phyloP scores from a whole-genome alignment of 2,888 invertebrate genomes.

The Teleogryllus oceanicus region DNA sequence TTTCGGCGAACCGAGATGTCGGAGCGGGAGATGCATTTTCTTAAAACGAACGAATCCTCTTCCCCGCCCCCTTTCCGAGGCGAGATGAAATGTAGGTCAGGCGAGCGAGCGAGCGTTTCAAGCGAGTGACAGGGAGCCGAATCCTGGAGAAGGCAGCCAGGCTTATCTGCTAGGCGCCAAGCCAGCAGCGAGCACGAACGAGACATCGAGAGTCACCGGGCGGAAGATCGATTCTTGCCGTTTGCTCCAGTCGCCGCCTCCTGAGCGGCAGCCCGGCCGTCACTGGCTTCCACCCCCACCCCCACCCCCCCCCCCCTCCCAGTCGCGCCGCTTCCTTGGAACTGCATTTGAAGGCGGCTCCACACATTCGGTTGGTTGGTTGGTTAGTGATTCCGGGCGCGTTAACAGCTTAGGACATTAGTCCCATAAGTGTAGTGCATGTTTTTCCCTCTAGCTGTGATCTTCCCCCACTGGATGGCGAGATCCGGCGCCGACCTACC shows the following conservation, averaged over 20 bases:
- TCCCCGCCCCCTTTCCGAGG: background rate
- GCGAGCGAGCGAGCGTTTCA: background rate
- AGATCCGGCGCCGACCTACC: too few relatives aligned
- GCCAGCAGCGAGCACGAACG: background rate
- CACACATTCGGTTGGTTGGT: too few relatives aligned
- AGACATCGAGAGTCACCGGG: constrained; percentile 7
- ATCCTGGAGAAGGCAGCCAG: background rate
- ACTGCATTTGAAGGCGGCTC: background rate
- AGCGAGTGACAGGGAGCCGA: background rate
- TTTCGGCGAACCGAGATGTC: background rate
- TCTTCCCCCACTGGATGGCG: too few relatives aligned
- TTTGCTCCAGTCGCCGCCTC: background rate
- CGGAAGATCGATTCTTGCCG: background rate
- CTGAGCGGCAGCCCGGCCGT: background rate
- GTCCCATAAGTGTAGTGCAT: too few relatives aligned
- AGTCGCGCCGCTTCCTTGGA: background rate
- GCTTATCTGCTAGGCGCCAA: background rate
- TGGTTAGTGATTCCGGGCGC: too few relatives aligned
- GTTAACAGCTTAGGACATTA: too few relatives aligned
- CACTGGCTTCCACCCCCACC: background rate
- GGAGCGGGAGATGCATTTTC: background rate
- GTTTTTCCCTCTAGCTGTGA: too few relatives aligned
- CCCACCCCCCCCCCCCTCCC: background rate
- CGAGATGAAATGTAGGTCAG: background rate
- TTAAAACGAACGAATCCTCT: background rate